Evolutionary conservation across 37 sponge, comb jelly and placozoan species (phyloP), one percentile per base, ranked within the genome.

Genomic region (Amphimedon queenslandica): DNA sequence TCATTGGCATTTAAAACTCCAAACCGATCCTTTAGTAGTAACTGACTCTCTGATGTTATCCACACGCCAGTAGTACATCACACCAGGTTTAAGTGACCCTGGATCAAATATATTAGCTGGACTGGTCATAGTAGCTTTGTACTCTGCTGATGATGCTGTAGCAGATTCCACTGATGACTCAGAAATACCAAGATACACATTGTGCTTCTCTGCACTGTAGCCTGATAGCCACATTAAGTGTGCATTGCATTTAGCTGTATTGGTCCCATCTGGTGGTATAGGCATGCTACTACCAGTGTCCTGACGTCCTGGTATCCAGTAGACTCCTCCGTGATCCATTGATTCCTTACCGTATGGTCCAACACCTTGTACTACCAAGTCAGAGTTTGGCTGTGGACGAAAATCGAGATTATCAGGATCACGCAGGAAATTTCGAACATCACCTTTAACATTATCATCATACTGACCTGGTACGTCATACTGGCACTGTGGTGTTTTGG

Each of bases 251-350:
- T 64, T 63, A 18, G 77, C 65, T 30, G 77, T 76, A 3, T 35
- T 61, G 24, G 66, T 76, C 3, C 39, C 68, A 37, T 76, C 35
- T 2, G 77, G 77, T 38, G 77, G 77, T 34, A 76, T 61, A 10
- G 77, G 77, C 41, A 25, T 69, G 18, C 39, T 37, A 3, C 67
- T 40, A 36, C 27, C 37, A 28, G 8, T 30, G 1, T 37, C 35
- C 16, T 65, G 66, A 6, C 42, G 63, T 64, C 77, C 77, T 24
- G 77, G 77, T 25, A 76, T 76, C 77, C 77, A 76, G n/a, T 76
- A 76, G n/a, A 76, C 77, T 34, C 65, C 77, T 24, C 65, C 77
- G 24, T 76, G 37, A 2, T 65, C 65, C 66, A 37, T 24, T 5
- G 29, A 37, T 41, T 76, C 77, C 69, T 76, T 76, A 23, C 77